phyloP scores from a whole-genome alignment of 2,113 vertebrate genomes.

The Lophochroa leadbeateri region DNA sequence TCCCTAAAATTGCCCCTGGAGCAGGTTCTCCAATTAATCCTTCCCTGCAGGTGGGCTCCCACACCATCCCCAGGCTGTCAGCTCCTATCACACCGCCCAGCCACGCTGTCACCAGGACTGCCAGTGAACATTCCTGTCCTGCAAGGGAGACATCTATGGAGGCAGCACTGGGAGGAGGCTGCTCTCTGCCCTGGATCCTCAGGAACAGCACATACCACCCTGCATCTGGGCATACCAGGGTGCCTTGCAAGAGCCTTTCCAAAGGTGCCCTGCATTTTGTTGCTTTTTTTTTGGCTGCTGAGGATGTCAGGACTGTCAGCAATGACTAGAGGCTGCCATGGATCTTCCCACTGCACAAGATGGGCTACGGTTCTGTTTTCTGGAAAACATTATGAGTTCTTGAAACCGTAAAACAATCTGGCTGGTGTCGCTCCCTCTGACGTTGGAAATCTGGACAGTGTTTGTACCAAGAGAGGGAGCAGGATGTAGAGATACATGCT shows the following conservation, averaged over 20 bases:
- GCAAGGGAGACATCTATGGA: fast-evolving
- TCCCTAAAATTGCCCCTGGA: background rate
- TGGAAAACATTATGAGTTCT: conserved; percentile 58
- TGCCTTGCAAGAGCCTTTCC: background rate
- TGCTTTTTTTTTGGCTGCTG: background rate
- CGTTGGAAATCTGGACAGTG: conserved; percentile 51
- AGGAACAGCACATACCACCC: fast-evolving
- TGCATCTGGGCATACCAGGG: background rate
- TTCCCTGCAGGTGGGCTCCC: background rate
- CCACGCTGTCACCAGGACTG: fast-evolving
- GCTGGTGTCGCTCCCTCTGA: conserved; percentile 46
- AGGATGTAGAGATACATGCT: background rate
- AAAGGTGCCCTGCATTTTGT: background rate
- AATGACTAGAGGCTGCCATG: background rate
- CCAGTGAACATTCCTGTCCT: fast-evolving
- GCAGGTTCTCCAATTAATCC: background rate
- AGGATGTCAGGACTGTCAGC: background rate
- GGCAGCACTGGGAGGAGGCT: background rate
- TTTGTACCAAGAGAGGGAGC: conserved; percentile 48
- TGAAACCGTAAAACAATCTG: conserved; percentile 34
- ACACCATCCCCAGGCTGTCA: background rate
- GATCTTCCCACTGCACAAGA: background rate
- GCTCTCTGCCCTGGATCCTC: background rate
- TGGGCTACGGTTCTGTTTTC: conserved; percentile 13
- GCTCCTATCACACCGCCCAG: fast-evolving